Base-by-base conservation (phyloP, 2,797 vertebrate species). In the Leuciscus waleckii region DNA sequence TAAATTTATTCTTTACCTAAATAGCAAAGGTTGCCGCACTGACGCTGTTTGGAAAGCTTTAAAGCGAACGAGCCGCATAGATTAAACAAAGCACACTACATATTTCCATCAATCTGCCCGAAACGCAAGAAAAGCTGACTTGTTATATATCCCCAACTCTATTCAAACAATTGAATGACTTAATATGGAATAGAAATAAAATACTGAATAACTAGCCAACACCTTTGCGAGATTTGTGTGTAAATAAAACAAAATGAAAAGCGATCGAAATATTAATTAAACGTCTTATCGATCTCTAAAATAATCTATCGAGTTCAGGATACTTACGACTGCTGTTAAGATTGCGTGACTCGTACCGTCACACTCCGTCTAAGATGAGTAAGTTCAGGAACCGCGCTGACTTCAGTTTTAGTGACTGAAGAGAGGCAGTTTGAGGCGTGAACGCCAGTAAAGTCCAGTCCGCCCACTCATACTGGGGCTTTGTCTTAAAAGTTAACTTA, bases 301-400 rank as follows among this genome's bases (percentile, higher is more conserved):
- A 29, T 29, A 4, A 65, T 41, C 7, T 41, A 26, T n/a, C 26
- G 26, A 37, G 8, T 17, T 35, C 3, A 46, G 35, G 21, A 82
- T 61, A 82, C 81, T 82, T 82, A 80, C 77, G 26, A 21, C 69
- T 63, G 4, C 19, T 61, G 41, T 58, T 17, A 43, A 82, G 81
- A n/a, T 23, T 17, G 39, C 7, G n/a, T 14, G 17, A 61, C 37
- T 32, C 7, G 7, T 37, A 0, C 32, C 16, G 8, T 70, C 67
- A 13, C 5, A 13, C 3, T 56, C 16, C 32, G 23, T 35, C 26
- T 13, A 19, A 41, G 51, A 35, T 19, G 26, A 73, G 14, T 39
- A 21, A 63, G 32, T 54, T 69, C 7, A 29, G n/a, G 0, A 17
- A 46, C 51, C 56, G n/a, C 56, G n/a, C 26, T 58, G 39, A 35